Conservation (phyloP, 92 coral and sea anemone species). For the Phenganax marumi region DNA sequence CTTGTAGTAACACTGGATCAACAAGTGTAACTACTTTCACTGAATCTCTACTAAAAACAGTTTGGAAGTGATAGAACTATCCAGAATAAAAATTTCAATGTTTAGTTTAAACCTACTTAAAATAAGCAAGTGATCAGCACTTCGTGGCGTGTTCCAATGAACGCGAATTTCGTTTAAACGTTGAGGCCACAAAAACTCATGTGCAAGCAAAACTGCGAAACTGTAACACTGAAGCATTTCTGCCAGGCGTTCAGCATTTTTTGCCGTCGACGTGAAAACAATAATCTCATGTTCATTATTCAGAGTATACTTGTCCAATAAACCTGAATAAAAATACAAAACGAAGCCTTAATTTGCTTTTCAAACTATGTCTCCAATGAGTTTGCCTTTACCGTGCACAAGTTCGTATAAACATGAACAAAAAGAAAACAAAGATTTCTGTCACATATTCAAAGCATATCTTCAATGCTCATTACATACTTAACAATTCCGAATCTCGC, state of each 20-base stretch:
- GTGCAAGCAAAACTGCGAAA: slow-evolving; percentile 64
- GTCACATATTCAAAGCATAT: background rate
- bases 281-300: slow-evolving; percentile 66
- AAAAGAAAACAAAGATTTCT: background rate
- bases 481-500: slow-evolving; percentile 56
- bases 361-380: too few relatives aligned
- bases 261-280: slow-evolving; percentile 72
- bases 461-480: slow-evolving; percentile 30
- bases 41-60: too few relatives aligned
- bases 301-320: slow-evolving; percentile 60
- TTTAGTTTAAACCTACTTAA: slow-evolving; percentile 54
- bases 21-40: too few relatives aligned
- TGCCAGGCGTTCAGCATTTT: slow-evolving; percentile 74
- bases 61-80: too few relatives aligned
- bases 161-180: slow-evolving; percentile 65
- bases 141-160: slow-evolving; percentile 94
- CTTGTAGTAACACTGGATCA: too few relatives aligned
- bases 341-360: background rate
- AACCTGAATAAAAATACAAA: slow-evolving; percentile 56
- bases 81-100: too few relatives aligned
- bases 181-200: slow-evolving; percentile 68
- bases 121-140: slow-evolving; percentile 67
- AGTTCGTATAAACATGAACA: background rate
- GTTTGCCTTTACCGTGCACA: too few relatives aligned
- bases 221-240: slow-evolving; percentile 64